Base-by-base conservation (phyloP, 2,797 vertebrate species). In the Phaenicophaeus curvirostris region DNA sequence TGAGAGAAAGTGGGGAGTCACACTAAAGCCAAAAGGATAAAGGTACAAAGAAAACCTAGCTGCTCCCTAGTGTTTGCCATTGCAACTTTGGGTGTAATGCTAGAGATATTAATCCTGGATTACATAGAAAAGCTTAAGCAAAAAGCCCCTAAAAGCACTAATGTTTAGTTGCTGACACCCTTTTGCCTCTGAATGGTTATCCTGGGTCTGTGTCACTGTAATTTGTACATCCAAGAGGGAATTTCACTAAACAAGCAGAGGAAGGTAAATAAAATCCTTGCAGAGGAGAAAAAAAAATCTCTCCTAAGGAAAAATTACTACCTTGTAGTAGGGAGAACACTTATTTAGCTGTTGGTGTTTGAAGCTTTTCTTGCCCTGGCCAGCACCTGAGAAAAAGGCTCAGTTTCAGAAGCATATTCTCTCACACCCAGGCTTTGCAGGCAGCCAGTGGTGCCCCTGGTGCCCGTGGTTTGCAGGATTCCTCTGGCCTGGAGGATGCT, bases 51-150 rank as follows among this genome's bases (percentile, higher is more conserved):
- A 30, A 84, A 80, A 76, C 8, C 15, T 28, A 61, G 21, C 35
- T 62, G 3, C 69, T 94, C 66, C 58, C 11, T 57, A 33, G 37
- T 44, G 74, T 76, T 42, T 76, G 82, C 12, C 67, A 35, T 93
- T 51, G 53, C 37, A 53, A 42, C 7, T 81, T 67, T 63, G 69
- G 11, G 44, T 86, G 54, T 54, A 75, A 68, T 65, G 66, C 54
- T 54, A 72, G 50, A 65, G 81, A 19, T 69, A 39, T 87, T 87
- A 94, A 83, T 74, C 41, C 33, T 77, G 59, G 67, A 73, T 93
- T 91, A 72, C 33, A 62, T 48, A 57, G 84, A 95, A 94, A 92
- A 71, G 53, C 90, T 87, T 65, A 61, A 84, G 72, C 74, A 78
- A 88, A 59, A 94, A 91, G 18, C 13, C 13, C 46, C 71, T 91